These are phyloP conservation scores for Gephyroberyx darwinii DNA, from an alignment of 2,797 vertebrate genomes.

Conservation along the genomic window DNA sequence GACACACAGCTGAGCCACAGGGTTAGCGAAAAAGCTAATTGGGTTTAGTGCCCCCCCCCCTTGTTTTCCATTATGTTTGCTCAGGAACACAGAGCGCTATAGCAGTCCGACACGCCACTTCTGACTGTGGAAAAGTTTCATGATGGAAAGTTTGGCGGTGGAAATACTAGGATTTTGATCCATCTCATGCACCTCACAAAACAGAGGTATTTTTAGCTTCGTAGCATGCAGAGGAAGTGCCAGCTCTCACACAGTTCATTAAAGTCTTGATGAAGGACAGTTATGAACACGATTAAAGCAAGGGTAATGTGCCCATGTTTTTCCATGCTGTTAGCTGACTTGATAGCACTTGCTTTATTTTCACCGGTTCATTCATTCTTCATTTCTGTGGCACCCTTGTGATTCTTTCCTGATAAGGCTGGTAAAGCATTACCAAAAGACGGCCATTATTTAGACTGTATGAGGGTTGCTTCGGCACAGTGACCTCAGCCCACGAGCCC, in stretches of 20 bases:
- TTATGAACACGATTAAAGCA: conserved; percentile 50
- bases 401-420: conserved; percentile 27
- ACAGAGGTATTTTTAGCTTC: conserved; percentile 65
- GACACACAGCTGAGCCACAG: conserved; percentile 64
- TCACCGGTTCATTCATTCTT: conserved; percentile 7
- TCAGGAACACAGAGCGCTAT: conserved; percentile 39
- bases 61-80: conserved; percentile 59
- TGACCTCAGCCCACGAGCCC: conserved; percentile 49
- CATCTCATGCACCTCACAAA: conserved; percentile 63
- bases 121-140: conserved; percentile 61
- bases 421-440: not conserved
- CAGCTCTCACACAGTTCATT: conserved; percentile 62
- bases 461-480: conserved; percentile 40
- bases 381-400: not conserved
- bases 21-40: conserved; percentile 58
- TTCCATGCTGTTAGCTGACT: conserved; percentile 18
- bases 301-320: conserved; percentile 4
- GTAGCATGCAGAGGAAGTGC: conserved; percentile 59
- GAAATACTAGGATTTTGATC: conserved; percentile 69
- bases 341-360: conserved; percentile 20
- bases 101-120: conserved; percentile 36
- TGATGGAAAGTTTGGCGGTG: conserved; percentile 55
- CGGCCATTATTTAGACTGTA: conserved; percentile 46
- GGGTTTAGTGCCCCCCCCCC: conserved; percentile 58
- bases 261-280: conserved; percentile 60